These are phyloP conservation scores for Bombus affinis DNA, from an alignment of 1,140 invertebrate species.

Conservation along the genomic window DNA sequence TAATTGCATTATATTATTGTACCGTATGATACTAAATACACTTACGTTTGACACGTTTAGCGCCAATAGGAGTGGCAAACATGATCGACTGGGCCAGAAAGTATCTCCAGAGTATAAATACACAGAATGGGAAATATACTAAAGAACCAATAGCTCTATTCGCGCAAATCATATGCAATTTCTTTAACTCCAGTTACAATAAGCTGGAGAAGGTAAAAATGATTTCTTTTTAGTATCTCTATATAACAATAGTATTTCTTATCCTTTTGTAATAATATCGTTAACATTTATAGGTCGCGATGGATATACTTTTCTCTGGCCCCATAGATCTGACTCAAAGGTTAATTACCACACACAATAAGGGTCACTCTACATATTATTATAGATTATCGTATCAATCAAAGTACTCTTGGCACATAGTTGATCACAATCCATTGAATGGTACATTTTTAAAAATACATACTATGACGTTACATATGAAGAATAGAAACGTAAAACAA, in stretches of 20 bases:
- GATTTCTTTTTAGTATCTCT: not conserved
- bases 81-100: not conserved
- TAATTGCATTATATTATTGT: not conserved
- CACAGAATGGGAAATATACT: fast-evolving
- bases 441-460: slow-evolving; percentile 9
- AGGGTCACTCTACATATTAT: slow-evolving; percentile 47
- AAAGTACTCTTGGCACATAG: slow-evolving; percentile 42
- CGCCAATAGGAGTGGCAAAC: not conserved
- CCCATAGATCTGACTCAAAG: slow-evolving; percentile 54
- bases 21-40: no score
- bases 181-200: not conserved
- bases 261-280: no score
- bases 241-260: not conserved
- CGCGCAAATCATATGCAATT: fast-evolving
- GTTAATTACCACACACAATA: slow-evolving; percentile 15
- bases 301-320: slow-evolving; percentile 31
- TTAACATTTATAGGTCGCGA: slow-evolving; percentile 17
- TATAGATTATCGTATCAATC: slow-evolving; percentile 59
- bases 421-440: slow-evolving; percentile 34
- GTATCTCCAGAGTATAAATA: not conserved
- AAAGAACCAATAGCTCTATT: not conserved
- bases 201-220: not conserved
- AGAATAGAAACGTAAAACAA: not conserved
- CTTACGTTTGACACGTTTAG: not conserved
- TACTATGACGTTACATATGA: no score